Percentiles rank a stretch among this genome's conserved stretches.
Conservation (phyloP, 2,113 vertebrate species). For the Centropus bengalensis region DNA sequence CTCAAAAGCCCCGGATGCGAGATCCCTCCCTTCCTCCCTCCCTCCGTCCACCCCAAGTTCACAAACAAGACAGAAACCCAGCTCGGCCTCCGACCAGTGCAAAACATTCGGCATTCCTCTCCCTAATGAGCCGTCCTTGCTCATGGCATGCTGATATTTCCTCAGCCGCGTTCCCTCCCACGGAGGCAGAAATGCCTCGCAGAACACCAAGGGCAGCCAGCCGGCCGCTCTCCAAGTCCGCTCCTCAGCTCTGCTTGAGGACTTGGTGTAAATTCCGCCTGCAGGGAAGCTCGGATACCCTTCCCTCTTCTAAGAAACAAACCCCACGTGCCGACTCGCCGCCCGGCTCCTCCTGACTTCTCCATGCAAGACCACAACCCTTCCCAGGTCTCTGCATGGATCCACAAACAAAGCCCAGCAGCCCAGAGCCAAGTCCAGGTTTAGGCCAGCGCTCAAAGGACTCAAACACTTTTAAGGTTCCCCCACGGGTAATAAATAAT, state of each 20-base stretch:
- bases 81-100: not conserved
- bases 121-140: not conserved
- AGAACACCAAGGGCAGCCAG: not conserved
- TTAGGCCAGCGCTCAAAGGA: not conserved
- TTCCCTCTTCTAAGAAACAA: not conserved
- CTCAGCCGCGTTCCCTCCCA: slow-evolving; percentile 31
- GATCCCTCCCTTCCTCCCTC: not conserved
- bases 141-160: not conserved
- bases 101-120: not conserved
- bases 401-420: not conserved
- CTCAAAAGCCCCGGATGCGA: not conserved
- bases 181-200: not conserved
- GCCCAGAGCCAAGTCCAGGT: not conserved
- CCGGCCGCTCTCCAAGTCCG: not conserved
- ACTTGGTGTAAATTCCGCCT: not conserved
- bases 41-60: not conserved
- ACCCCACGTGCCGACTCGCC: rapidly evolving
- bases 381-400: not conserved
- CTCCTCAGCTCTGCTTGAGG: not conserved
- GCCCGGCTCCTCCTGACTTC: not conserved
- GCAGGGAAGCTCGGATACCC: not conserved
- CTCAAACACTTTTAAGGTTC: not conserved
- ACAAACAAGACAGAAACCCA: not conserved
- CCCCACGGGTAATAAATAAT: not conserved
- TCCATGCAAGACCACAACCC: not conserved